Base-by-base conservation (phyloP, 2,113 vertebrate genomes). In the Chiloscyllium plagiosum region DNA sequence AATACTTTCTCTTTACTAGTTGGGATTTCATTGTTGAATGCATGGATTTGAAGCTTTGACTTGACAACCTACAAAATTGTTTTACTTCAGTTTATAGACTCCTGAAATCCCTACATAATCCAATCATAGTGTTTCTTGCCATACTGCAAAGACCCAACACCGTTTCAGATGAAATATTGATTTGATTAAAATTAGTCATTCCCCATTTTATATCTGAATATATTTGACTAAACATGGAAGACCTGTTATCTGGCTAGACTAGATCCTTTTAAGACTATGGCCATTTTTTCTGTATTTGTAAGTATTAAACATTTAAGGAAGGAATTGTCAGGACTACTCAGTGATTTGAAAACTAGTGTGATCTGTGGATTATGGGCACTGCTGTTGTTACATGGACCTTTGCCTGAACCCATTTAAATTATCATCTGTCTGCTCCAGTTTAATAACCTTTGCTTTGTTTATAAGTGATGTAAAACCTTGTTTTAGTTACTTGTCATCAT, bases 401-500 rank as follows among this genome's bases (percentile, higher is more conserved):
- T 50, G 66, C 94, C 94, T 95, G 94, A 95, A 95, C 94, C 69
- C 47, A 72, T 72, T 95, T 95, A 50, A 95, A 76, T 95, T 13
- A 95, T 72, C 56, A 76, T 95, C 42, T 76, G 68, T 76, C 12
- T 33, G 37, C 47, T 95, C 42, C 26, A 50, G 68, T 76, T 95
- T 95, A 95, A 95, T 95, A 95, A 95, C 94, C 69, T 72, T 95
- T 95, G 69, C 68, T 52, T 95, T 95, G 94, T 95, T 95, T 95
- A 95, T 47, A 94, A 69, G 22, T 72, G 94, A 95, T 95, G 69
- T 52, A 72, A 95, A 95, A 95, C 10, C 69, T 95, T 95, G 42
- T 95, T 95, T 95, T 95, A 72, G 94, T 95, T 72, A 95, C 94
- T 95, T 95, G 94, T 95, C 94, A 95, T 72, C 69, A 76, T 70